A percentile compares a stretch with the other conserved stretches of the same genome.
Evolutionary conservation across 2,888 invertebrate genomes (phyloP).

Genomic region (Amphipoea oculea): DNA sequence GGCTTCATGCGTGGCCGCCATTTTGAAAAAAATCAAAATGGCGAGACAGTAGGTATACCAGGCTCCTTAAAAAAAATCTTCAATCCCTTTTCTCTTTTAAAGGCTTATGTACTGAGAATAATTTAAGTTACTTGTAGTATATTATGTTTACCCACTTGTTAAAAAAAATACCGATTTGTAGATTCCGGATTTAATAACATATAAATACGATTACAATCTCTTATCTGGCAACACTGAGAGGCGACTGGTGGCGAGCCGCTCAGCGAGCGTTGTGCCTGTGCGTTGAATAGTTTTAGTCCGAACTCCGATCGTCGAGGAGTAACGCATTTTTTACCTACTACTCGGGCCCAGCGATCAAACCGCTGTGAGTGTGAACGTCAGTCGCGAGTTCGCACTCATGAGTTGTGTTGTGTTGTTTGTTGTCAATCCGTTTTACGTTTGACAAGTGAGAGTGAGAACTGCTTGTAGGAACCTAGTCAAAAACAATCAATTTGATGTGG

Average conservation of each 20-base stretch:
- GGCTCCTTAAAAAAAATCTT: neutral
- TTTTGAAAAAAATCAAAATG: neutral
- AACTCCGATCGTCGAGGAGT: conserved; percentile 45
- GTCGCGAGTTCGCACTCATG: conserved; percentile 85
- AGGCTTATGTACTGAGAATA: neutral
- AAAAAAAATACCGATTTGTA: neutral
- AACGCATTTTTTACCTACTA: conserved; percentile 54
- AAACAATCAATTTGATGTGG: conserved; percentile 74
- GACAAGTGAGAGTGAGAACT: conserved; percentile 78
- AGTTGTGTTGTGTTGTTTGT: conserved; percentile 78
- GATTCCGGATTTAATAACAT: neutral
- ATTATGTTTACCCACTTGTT: too few relatives aligned
- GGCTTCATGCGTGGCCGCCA: neutral
- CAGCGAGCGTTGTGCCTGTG: conserved; percentile 21
- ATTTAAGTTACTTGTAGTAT: neutral
- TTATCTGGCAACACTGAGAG: conserved; percentile 53
- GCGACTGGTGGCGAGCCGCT: conserved; percentile 13
- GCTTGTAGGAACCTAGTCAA: conserved; percentile 63
- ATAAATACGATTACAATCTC: conserved; percentile 18
- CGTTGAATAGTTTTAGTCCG: conserved; percentile 54
- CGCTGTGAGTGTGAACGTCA: conserved; percentile 59
- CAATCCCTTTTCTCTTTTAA: neutral
- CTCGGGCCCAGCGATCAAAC: conserved; percentile 53
- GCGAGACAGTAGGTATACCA: neutral
- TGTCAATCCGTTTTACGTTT: conserved; percentile 69